phyloP scores from a whole-genome alignment of 2,888 invertebrate genomes.

The Criorhina ranunculi region DNA sequence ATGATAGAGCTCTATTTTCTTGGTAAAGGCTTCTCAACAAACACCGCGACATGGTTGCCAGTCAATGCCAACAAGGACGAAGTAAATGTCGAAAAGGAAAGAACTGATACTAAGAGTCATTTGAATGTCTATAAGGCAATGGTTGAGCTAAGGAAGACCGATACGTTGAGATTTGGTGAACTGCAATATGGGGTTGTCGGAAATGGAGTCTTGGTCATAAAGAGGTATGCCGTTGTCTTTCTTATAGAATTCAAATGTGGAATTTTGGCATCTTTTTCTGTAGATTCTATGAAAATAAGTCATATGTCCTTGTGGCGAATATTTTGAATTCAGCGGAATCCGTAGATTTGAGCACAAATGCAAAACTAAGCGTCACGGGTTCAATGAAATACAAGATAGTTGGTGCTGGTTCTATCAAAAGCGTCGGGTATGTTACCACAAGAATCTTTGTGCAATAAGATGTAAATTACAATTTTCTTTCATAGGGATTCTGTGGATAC shows the following conservation, averaged over 20 bases:
- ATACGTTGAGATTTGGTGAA: constrained; percentile 80
- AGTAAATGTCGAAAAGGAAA: constrained; percentile 86
- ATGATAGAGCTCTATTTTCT: constrained; percentile 64
- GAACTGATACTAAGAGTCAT: constrained; percentile 85
- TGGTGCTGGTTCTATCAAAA: constrained; percentile 79
- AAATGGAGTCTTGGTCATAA: constrained; percentile 80
- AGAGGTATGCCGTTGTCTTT: constrained; percentile 75
- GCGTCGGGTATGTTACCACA: constrained; percentile 81
- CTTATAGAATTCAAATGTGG: no score
- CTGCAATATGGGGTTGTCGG: constrained; percentile 79
- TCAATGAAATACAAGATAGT: constrained; percentile 79
- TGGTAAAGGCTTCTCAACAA: constrained; percentile 82
- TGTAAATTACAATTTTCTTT: constrained; percentile 2
- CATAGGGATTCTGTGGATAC: constrained; percentile 78
- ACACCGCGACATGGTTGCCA: constrained; percentile 82
- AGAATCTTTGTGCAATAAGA: no score
- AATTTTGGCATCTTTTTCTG: neutral
- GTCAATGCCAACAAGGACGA: constrained; percentile 86
- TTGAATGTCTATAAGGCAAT: constrained; percentile 87
- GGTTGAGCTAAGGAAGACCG: constrained; percentile 82
- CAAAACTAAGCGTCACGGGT: constrained; percentile 76
- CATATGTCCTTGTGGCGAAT: constrained; percentile 85
- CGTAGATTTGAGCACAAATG: constrained; percentile 81
- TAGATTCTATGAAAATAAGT: constrained; percentile 74
- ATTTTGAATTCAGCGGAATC: constrained; percentile 81